Evolutionary conservation across 1,140 invertebrate species (phyloP).

Genomic region (Bombus superbus): DNA sequence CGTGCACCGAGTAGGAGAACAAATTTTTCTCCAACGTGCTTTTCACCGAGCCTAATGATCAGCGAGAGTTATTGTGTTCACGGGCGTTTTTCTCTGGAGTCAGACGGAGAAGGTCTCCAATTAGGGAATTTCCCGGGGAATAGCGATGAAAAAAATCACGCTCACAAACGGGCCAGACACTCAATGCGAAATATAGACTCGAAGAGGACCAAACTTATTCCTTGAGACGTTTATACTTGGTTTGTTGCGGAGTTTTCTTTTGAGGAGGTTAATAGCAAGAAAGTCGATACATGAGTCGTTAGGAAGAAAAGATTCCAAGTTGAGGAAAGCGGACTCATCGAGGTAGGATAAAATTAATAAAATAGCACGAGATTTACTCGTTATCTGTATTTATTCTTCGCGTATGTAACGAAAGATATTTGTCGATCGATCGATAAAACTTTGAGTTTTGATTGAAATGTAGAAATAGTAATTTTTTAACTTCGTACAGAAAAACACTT

Average conservation of each 20-base stretch:
- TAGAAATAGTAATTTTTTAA: too few species aligned
- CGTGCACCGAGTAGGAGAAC: too few species aligned
- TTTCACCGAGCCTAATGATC: slow-evolving; percentile 21
- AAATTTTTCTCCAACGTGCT: slow-evolving; percentile 13
- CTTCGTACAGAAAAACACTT: too few species aligned
- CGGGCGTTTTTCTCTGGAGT: neutral
- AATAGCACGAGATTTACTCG: neutral
- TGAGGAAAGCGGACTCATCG: neutral
- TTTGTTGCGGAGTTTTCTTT: slow-evolving; percentile 8
- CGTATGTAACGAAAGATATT: too few species aligned
- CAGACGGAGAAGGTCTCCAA: slow-evolving; percentile 22
- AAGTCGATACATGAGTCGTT: neutral
- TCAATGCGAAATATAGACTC: neutral
- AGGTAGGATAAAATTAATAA: neutral
- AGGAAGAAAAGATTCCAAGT: neutral
- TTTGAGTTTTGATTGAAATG: too few species aligned
- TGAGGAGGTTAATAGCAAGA: neutral
- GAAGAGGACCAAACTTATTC: neutral
- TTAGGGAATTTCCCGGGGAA: slow-evolving; percentile 21
- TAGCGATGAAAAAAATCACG: neutral
- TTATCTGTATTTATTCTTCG: too few species aligned
- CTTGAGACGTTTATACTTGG: neutral
- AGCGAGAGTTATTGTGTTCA: slow-evolving; percentile 14
- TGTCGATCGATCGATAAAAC: too few species aligned
- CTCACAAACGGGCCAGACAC: slow-evolving; percentile 20